These are phyloP conservation scores for Melanostoma scalare DNA, from an alignment of 2,888 invertebrate genomes.

Conservation along the genomic window DNA sequence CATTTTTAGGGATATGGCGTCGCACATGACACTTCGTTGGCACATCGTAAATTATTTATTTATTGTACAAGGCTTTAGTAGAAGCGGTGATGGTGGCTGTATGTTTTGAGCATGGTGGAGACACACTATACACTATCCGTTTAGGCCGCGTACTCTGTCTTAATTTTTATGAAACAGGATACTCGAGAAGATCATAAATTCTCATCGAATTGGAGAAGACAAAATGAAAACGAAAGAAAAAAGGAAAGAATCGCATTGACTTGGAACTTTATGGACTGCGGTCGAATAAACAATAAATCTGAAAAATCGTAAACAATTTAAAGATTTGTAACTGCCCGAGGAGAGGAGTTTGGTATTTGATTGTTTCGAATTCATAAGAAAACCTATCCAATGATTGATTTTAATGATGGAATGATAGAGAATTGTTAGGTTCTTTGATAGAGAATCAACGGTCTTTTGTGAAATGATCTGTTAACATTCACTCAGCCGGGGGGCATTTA, in stretches of 20 bases:
- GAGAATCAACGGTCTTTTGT: slow-evolving; percentile 23
- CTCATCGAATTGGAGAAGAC: slow-evolving; percentile 56
- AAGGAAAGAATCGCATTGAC: slow-evolving; percentile 46
- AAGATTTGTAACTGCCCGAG: slow-evolving; percentile 21
- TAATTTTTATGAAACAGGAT: slow-evolving; percentile 71
- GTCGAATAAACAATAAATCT: slow-evolving; percentile 63
- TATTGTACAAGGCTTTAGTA: slow-evolving; percentile 54
- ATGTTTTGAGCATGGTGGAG: slow-evolving; percentile 9
- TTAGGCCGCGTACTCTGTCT: slow-evolving; percentile 54
- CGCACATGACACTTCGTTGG: slow-evolving; percentile 71
- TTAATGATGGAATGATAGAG: slow-evolving; percentile 24
- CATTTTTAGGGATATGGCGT: slow-evolving; percentile 67
- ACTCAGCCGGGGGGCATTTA: slow-evolving; percentile 5
- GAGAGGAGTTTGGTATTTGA: slow-evolving; percentile 1
- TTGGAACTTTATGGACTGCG: slow-evolving; percentile 51
- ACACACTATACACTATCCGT: slow-evolving; percentile 23
- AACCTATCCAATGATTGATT: slow-evolving; percentile 33
- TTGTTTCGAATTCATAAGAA: slow-evolving; percentile 28
- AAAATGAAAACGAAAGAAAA: slow-evolving; percentile 15
- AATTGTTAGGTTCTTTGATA: slow-evolving; percentile 10
- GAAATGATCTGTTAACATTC: slow-evolving; percentile 16
- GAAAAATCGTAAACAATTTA: slow-evolving; percentile 55
- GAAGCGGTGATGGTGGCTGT: slow-evolving; percentile 10
- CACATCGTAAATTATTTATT: slow-evolving; percentile 73
- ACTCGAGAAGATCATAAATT: slow-evolving; percentile 70